Evolutionary conservation across 2,113 vertebrate species (phyloP), one percentile per base, ranked within the genome.

Genomic region (Microtus pennsylvanicus): DNA sequence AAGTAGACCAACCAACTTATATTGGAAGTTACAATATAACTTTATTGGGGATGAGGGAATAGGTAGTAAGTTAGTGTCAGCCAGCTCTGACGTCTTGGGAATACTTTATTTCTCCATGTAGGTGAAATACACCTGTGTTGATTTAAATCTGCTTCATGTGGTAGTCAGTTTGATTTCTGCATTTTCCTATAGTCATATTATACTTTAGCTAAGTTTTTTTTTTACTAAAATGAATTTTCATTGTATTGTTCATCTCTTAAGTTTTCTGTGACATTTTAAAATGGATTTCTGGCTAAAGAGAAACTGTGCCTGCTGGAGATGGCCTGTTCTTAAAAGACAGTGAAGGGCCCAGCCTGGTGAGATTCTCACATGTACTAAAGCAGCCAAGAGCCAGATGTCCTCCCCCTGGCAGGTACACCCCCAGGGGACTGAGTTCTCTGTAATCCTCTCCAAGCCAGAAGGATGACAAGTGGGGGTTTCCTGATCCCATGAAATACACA

Each of bases 221-320:
- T 58, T 52, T 38, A 70, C 45, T 65, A 63, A 88, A 93, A 63
- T 70, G 67, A 19, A 65, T 85, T 91, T 96, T 95, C 67, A 42
- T 45, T 45, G 21, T 33, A 52, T 50, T 81, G 6, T 52, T 50
- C 42, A 38, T 30, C 0, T 55, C 55, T 50, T 80, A 61, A 58
- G 24, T 78, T 70, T 58, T 61, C 81, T 78, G 33, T 26, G 74
- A 65, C 1, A 10, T 72, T 74, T 87, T 80, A 47, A 72, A 63
- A 61, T 13, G 65, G 19, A 65, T 91, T 50, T 87, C 33, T 91
- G 38, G 8, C 52, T 87, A 10, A 7, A 65, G 74, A 22, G 11
- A 78, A 42, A 72, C 2, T 42, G 17, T 12, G 12, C 16, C 42
- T 94, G 52, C 30, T 45, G 12, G 26, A 45, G 65, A n/a, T 19